Base-by-base conservation (phyloP, 2,888 invertebrate genomes). In the Lithophane ornitopus region DNA sequence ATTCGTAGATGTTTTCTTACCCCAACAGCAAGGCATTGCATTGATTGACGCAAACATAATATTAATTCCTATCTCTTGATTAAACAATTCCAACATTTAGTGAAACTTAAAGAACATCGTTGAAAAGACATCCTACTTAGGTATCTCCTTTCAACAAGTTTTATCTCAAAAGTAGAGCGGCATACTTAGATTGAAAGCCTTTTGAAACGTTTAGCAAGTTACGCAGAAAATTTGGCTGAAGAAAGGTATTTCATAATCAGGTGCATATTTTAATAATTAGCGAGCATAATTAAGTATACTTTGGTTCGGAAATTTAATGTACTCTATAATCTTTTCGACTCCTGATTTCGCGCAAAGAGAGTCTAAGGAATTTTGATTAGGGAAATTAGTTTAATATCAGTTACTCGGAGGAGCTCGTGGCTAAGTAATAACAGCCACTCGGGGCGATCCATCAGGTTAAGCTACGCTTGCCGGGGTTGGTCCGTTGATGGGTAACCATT, bases 251-350 rank as follows among this genome's bases (percentile, higher is more conserved):
- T 39, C 49, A 1, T 34, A 39, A 41, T 44, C 56, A 63, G 14
- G 7, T 54, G 61, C 76, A 81, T 69, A 79, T 81, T 79, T 81
- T 34, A 79, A 68, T 62, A 52, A 75, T 63, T 52, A 52, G n/a
- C 39, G 14, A 59, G 26, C 28, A 73, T 54, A 73, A 73, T 80
- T 28, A 59, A 78, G 58, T 59, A 46, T 28, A 41, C 34, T 59
- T 39, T 59, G 8, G 28, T 28, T 39, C 62, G 22, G 39, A n/a
- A 78, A 2, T 22, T 16, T 22, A 26, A 26, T 26, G 41, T 59
- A 59, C n/a, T 34, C 9, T 54, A 6, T 14, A 34, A 19, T 62
- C 28, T 41, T 49, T 58, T 8, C n/a, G 12, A 76, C n/a, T 46
- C 14, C 22, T 59, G 41, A 34, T 16, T 41, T 44, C 9, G 2